Percentiles rank a stretch among this genome's conserved stretches.
Evolutionary conservation across 2,113 vertebrate species (phyloP).

Genomic region (Arenaria interpres): DNA sequence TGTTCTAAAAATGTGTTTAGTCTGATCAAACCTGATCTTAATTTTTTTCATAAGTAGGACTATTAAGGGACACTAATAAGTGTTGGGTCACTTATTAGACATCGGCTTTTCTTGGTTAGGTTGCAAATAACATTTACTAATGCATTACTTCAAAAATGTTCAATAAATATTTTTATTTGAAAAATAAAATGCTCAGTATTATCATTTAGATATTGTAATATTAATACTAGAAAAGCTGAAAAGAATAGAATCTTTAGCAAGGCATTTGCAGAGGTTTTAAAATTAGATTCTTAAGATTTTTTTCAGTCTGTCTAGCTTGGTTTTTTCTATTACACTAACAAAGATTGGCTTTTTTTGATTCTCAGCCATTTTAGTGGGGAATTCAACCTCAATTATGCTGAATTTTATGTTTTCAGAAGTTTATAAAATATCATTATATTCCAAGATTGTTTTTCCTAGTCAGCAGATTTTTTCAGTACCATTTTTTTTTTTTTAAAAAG

Average conservation of each 20-base stretch:
- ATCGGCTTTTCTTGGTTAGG: neutral
- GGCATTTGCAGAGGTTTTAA: neutral
- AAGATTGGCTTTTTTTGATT: neutral
- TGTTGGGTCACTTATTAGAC: neutral
- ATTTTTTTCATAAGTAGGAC: neutral
- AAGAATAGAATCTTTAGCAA: neutral
- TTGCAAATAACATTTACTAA: neutral
- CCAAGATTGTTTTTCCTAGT: neutral
- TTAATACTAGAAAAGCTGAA: neutral
- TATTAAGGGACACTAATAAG: neutral
- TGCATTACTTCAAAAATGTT: neutral
- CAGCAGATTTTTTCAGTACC: neutral
- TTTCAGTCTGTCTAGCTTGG: neutral
- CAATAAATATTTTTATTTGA: neutral
- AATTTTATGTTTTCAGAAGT: neutral
- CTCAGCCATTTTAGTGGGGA: neutral
- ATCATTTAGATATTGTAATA: neutral
- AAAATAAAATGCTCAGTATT: neutral
- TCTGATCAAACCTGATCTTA: neutral
- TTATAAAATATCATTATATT: neutral
- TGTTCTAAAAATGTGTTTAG: neutral
- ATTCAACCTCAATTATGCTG: neutral
- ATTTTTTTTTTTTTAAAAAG: neutral
- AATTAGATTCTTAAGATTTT: neutral
- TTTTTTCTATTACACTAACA: neutral